phyloP scores from a whole-genome alignment of 2,797 vertebrate species.

The Lutjanus argentimaculatus region DNA sequence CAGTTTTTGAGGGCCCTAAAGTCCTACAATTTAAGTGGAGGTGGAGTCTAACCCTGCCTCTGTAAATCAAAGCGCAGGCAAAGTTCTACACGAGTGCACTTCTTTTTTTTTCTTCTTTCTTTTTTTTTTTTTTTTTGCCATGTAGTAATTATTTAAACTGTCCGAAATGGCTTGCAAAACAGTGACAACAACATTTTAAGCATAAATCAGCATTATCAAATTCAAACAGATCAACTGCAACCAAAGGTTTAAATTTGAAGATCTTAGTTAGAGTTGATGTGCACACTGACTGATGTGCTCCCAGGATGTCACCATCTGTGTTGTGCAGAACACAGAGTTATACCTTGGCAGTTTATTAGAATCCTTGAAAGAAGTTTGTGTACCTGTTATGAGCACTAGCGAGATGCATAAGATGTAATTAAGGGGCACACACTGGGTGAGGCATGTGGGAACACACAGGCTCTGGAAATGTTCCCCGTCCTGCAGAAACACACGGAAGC shows the following conservation, averaged over 20 bases:
- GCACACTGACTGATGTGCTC: neutral
- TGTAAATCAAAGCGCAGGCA: no score
- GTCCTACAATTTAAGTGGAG: no score
- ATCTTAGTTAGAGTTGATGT: neutral
- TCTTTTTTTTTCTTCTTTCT: no score
- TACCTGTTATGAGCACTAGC: conserved; percentile 9
- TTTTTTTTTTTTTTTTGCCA: no score
- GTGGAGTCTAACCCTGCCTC: no score
- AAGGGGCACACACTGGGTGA: conserved; percentile 26
- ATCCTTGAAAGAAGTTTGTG: conserved; percentile 14
- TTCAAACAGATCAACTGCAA: neutral
- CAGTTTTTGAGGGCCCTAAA: no score
- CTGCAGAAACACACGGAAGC: conserved; percentile 22
- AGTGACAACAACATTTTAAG: neutral
- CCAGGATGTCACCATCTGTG: neutral
- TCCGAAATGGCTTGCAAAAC: neutral
- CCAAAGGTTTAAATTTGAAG: neutral
- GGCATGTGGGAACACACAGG: conserved; percentile 33
- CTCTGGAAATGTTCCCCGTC: conserved; percentile 28
- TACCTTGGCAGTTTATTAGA: neutral
- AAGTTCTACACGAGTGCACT: neutral
- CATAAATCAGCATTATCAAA: neutral
- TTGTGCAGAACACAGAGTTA: neutral
- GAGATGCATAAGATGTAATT: conserved; percentile 40
- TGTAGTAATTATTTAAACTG: neutral